Percentiles rank a stretch among this genome's conserved stretches.
phyloP scores from a whole-genome alignment of 2,888 invertebrate species.

The Apodemia mormo region DNA sequence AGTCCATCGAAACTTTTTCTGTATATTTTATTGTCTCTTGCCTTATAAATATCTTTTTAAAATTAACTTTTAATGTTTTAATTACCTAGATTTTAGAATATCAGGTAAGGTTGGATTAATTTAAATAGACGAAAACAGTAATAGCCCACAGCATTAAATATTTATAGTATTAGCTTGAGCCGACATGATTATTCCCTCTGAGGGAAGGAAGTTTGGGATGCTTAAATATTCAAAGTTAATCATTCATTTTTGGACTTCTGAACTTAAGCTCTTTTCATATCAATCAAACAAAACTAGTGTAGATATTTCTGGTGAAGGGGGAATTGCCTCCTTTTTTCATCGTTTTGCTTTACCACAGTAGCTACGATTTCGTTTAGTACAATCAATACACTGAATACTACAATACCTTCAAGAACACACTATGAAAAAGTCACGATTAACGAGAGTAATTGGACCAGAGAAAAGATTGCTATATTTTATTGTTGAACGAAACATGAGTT shows the following conservation, averaged over 20 bases:
- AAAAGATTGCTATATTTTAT: no score
- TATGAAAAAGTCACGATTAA: no score
- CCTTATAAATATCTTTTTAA: no score
- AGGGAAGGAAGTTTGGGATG: not conserved
- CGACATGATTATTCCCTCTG: constrained; percentile 1
- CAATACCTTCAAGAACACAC: no score
- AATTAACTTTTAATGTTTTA: not conserved
- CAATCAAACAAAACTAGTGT: not conserved
- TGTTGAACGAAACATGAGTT: no score
- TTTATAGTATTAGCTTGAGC: not conserved
- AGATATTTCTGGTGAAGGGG: not conserved
- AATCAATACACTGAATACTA: no score
- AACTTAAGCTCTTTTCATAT: not conserved
- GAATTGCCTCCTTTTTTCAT: not conserved
- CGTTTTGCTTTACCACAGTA: not conserved
- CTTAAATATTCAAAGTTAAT: constrained; percentile 2
- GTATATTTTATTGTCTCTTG: no score
- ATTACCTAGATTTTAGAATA: not conserved
- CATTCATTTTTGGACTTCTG: not conserved
- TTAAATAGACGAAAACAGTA: not conserved
- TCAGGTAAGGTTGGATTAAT: not conserved
- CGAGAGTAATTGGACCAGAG: no score
- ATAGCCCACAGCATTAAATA: not conserved
- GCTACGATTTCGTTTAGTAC: not conserved
- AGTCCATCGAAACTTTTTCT: no score